A percentile compares a stretch with the other conserved stretches of the same genome.
Conservation (phyloP, 1,140 invertebrate species). For the Aleiodes sp. region DNA sequence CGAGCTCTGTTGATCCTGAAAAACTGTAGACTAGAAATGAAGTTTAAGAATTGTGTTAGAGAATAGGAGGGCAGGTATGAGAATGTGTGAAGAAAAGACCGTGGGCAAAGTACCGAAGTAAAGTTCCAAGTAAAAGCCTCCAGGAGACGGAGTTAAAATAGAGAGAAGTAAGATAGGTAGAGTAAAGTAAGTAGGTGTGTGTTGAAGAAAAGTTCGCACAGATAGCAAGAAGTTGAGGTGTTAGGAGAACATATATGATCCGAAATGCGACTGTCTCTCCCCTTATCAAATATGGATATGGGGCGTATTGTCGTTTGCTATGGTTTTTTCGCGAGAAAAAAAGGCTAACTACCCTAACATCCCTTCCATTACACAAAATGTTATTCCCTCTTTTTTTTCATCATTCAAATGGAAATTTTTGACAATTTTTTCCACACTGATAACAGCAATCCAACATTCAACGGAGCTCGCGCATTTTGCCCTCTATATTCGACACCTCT, state of each 20-base stretch:
- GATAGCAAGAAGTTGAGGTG: neutral
- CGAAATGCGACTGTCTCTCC: neutral
- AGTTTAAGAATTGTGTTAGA: too few relatives aligned
- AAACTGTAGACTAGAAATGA: too few relatives aligned
- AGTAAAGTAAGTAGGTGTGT: neutral
- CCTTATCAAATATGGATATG: slow-evolving; percentile 9
- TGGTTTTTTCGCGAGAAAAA: neutral
- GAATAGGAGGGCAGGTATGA: too few relatives aligned
- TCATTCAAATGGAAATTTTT: slow-evolving; percentile 4
- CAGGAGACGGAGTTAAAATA: slow-evolving; percentile 1
- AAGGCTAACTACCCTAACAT: neutral
- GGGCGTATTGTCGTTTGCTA: neutral
- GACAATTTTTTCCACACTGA: neutral
- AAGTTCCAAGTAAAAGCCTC: slow-evolving; percentile 26
- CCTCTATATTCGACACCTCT: neutral
- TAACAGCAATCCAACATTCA: neutral
- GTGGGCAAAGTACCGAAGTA: neutral
- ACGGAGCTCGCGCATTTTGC: neutral
- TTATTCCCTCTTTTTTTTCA: neutral
- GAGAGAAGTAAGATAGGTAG: neutral
- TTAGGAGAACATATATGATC: neutral
- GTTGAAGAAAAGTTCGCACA: neutral
- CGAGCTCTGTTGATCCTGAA: too few relatives aligned
- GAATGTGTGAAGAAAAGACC: slow-evolving; percentile 5
- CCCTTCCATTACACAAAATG: too few relatives aligned